Base-by-base conservation (phyloP, 1,140 invertebrate genomes). In the Delia radicum region DNA sequence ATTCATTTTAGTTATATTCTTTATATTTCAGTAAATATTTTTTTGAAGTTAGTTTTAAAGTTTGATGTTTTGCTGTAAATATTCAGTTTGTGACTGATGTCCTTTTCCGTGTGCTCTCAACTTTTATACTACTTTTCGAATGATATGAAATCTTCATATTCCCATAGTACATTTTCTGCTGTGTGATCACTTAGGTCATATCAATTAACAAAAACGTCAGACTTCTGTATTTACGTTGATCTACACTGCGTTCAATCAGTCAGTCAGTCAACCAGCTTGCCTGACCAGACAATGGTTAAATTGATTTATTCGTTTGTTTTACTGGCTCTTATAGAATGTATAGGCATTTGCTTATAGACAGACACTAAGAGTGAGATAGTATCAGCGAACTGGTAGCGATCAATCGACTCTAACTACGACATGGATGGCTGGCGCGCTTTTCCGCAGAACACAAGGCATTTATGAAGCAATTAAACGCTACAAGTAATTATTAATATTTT, bases 401-500 rank as follows among this genome's bases (percentile, higher is more conserved):
- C n/a, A 55, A 55, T 21, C 18, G n/a, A n/a, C n/a, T n/a, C 3
- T 42, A 10, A 21, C n/a, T 55, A 3, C 3, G 1, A 55, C 18
- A 55, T 21, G n/a, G 48, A 55, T 18, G 18, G 48, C 18, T 55
- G 48, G 48, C 18, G 0, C 13, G 3, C 29, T 28, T 67, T 67
- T 67, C 26, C 18, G 12, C 15, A 15, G 27, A 67, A 28, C 26
- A 28, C 15, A 67, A 15, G 26, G 18, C 26, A 67, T 28, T 67
- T 62, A 27, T 67, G 63, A 67, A 67, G 26, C 27, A 67, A 29
- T 67, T 67, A 28, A 67, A 67, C 27, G 21, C n/a, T 21, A 55
- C 21, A 55, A 55, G 63, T 21, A 31, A 67, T 67, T 31, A 31
- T 31, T 28, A 67, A 67, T 67, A 67, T 29, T 67, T 67, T 28